These are phyloP conservation scores for Lycocorax pyrrhopterus DNA, from an alignment of 2,113 vertebrate genomes.

Conservation along the genomic window DNA sequence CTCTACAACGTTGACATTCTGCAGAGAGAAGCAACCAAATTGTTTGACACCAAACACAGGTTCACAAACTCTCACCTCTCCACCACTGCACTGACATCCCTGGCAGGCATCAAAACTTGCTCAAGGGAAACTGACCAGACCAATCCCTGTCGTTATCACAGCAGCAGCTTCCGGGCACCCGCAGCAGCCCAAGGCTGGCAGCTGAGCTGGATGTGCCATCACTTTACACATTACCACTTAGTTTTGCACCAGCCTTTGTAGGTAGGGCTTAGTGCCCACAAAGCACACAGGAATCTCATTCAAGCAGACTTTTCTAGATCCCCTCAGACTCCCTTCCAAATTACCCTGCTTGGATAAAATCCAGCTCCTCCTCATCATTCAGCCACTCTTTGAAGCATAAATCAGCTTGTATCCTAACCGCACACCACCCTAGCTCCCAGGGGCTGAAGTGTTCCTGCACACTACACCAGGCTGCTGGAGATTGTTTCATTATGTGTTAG, in stretches of 20 bases:
- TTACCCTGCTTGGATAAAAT: not conserved
- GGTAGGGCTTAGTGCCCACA: not conserved
- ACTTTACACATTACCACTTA: not conserved
- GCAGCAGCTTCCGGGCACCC: not conserved
- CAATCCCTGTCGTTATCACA: not conserved
- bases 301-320: not conserved
- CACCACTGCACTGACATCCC: not conserved
- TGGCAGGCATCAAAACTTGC: not conserved
- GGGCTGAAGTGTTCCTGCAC: not conserved
- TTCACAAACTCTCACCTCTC: not conserved
- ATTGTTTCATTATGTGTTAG: not conserved
- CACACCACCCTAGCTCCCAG: not conserved
- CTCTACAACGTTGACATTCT: slow-evolving; percentile 87
- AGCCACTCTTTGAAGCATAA: not conserved
- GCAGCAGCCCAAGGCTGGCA: not conserved
- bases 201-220: not conserved
- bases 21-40: not conserved
- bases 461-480: not conserved
- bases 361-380: not conserved
- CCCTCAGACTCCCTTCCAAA: not conserved
- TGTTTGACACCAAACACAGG: not conserved
- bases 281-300: not conserved
- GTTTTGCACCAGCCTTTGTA: not conserved
- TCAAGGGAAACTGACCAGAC: not conserved
- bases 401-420: not conserved